Percentiles rank a stretch among this genome's conserved stretches.
Evolutionary conservation across 1,140 invertebrate species (phyloP).

Genomic region (Drosophila pruinosa): DNA sequence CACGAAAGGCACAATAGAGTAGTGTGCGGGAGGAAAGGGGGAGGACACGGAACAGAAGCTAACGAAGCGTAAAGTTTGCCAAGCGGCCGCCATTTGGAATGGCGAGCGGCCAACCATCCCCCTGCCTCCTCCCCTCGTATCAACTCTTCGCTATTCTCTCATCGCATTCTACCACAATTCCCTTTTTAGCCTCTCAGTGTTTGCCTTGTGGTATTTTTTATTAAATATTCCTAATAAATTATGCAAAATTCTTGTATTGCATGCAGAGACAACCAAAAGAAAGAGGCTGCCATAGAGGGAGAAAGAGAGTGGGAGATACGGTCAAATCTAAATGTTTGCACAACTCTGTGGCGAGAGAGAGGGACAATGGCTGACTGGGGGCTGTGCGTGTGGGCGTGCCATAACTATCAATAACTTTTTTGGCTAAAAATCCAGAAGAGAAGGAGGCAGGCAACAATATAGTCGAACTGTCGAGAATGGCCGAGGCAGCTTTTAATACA

Average conservation of each 20-base stretch:
- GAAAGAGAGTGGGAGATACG: constrained; percentile 28
- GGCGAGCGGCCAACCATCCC: constrained; percentile 20
- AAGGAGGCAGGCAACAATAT: not conserved
- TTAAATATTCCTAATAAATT: constrained; percentile 80
- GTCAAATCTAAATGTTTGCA: constrained; percentile 59
- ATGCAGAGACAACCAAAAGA: constrained; percentile 24
- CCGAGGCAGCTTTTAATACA: constrained; percentile 54
- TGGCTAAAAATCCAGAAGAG: constrained; percentile 42
- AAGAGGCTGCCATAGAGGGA: not conserved
- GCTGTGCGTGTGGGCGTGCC: constrained; percentile 56
- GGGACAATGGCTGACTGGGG: not conserved
- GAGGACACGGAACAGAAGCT: constrained; percentile 64
- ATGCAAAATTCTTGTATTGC: constrained; percentile 76
- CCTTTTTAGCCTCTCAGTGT: constrained; percentile 39
- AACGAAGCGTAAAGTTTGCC: constrained; percentile 79
- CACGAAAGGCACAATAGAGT: constrained; percentile 40
- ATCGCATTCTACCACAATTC: constrained; percentile 30
- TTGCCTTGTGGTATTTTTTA: constrained; percentile 78
- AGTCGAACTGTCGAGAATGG: constrained; percentile 1
- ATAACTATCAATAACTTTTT: constrained; percentile 76
- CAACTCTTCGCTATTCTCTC: not conserved
- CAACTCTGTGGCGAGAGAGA: not conserved
- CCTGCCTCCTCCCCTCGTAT: not conserved
- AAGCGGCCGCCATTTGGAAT: constrained; percentile 51
- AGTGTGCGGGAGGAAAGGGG: not conserved